phyloP scores from a whole-genome alignment of 1,140 invertebrate genomes.

The Diabrotica virgifera region DNA sequence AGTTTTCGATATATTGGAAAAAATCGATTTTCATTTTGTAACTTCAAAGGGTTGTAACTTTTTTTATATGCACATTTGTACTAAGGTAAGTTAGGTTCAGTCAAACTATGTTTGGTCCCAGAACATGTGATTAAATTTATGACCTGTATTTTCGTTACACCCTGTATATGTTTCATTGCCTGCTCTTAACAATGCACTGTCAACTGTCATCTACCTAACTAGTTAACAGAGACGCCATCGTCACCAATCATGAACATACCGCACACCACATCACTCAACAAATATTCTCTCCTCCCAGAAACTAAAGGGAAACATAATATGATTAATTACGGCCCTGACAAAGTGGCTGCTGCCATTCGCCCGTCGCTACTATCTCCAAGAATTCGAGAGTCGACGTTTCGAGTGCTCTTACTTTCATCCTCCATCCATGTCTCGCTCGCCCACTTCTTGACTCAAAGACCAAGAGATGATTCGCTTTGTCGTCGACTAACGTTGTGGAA shows the following conservation, averaged over 20 bases:
- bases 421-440: conserved; percentile 1
- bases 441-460: not conserved
- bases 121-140: no score
- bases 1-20: no score
- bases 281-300: no score
- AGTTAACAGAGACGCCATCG: not conserved
- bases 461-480: conserved; percentile 11
- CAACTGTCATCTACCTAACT: not conserved
- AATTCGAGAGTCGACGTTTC: conserved; percentile 1
- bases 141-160: no score
- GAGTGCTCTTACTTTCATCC: conserved; percentile 11
- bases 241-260: not conserved
- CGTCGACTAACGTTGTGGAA: conserved; percentile 7
- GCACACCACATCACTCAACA: no score
- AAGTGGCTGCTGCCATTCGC: conserved; percentile 4
- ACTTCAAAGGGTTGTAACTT: no score
- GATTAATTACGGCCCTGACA: not conserved
- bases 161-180: not conserved
- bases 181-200: not conserved
- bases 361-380: not conserved
- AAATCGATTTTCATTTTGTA: no score
- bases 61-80: no score
- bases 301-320: not conserved
- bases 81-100: no score
- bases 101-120: no score